A percentile compares a stretch with the other conserved stretches of the same genome.
Evolutionary conservation across 1,140 invertebrate genomes (phyloP).

Genomic region (Pristionchus pacificus): DNA sequence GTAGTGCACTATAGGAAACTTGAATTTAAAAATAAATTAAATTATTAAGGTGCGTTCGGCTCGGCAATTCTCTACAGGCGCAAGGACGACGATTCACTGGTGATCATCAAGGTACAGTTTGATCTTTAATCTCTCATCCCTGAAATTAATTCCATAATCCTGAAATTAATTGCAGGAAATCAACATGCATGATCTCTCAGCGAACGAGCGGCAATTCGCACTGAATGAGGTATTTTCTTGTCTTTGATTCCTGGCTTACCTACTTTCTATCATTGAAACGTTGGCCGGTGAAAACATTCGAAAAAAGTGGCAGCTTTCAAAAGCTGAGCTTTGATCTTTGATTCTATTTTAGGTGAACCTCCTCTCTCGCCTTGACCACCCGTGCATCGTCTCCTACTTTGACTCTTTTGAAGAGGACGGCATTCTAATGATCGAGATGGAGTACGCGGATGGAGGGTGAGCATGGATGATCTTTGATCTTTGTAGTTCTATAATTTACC

Average conservation of each 20-base stretch:
- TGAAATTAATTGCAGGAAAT: too few species aligned
- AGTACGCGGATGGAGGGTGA: constrained; percentile 72
- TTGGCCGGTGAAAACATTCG: not conserved
- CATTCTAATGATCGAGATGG: constrained; percentile 74
- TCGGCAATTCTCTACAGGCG: constrained; percentile 70
- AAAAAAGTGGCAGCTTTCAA: not conserved
- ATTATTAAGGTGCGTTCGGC: constrained; percentile 72
- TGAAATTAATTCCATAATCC: too few species aligned
- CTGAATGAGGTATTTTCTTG: constrained; percentile 67
- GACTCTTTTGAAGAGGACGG: constrained; percentile 74
- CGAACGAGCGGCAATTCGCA: constrained; percentile 69
- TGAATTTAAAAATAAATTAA: too few species aligned
- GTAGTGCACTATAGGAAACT: too few species aligned
- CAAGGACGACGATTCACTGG: constrained; percentile 66
- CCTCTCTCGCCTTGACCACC: constrained; percentile 70
- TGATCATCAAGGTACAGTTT: constrained; percentile 76
- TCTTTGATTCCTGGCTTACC: not conserved
- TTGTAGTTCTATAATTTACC: too few species aligned
- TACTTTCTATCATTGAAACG: not conserved
- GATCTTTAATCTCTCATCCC: too few species aligned
- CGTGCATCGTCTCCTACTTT: constrained; percentile 72
- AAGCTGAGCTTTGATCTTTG: not conserved
- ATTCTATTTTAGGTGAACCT: constrained; percentile 62
- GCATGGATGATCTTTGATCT: constrained; percentile 16
- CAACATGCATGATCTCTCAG: constrained; percentile 70